Conservation (phyloP, 2,113 vertebrate genomes). For the Tetraodon nigroviridis region DNA sequence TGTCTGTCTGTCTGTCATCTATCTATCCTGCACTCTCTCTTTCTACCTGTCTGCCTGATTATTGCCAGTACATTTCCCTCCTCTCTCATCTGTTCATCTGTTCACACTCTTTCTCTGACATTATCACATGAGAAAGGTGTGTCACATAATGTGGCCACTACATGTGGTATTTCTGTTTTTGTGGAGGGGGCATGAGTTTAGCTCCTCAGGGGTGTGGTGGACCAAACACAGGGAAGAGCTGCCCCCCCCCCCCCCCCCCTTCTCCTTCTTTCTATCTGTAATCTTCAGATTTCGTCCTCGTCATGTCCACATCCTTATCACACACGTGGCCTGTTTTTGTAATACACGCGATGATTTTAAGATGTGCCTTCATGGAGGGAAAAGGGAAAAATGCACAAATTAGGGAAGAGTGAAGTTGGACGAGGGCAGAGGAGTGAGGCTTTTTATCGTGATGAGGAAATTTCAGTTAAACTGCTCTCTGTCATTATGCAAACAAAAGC, state of each 20-base stretch:
- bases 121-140: constrained; percentile 29
- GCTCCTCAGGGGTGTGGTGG: constrained; percentile 38
- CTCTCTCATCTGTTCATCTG: too few relatives aligned
- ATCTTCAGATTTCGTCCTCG: constrained; percentile 14
- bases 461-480: constrained; percentile 2
- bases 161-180: constrained; percentile 18
- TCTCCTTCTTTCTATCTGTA: background rate
- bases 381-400: constrained; percentile 11
- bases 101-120: constrained; percentile 1
- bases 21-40: constrained; percentile 11
- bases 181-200: constrained; percentile 23
- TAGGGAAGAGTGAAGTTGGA: constrained; percentile 16
- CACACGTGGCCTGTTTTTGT: constrained; percentile 32
- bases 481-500: constrained; percentile 48
- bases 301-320: constrained; percentile 14
- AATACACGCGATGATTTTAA: constrained; percentile 40
- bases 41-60: background rate
- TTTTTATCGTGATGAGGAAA: background rate
- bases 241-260: background rate
- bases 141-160: constrained; percentile 28
- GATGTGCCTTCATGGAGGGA: background rate
- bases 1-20: constrained; percentile 4
- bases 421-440: background rate
- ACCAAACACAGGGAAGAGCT: constrained; percentile 2
- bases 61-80: too few relatives aligned